Evolutionary conservation across 2,113 vertebrate species (phyloP), one percentile per base, ranked within the genome.

Genomic region (Garra rufa): DNA sequence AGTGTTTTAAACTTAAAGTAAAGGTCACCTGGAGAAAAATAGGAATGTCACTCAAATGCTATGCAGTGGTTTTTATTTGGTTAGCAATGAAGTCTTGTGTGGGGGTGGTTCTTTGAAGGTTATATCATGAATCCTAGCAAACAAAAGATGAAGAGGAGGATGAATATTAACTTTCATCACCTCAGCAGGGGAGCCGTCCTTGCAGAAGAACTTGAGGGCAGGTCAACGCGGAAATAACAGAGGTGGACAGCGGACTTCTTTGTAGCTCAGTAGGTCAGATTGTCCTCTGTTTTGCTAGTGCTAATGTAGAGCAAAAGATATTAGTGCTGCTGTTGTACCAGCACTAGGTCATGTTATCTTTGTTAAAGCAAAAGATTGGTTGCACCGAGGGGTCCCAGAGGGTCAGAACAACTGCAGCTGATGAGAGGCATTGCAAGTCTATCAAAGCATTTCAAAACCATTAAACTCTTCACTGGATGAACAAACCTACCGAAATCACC

Each of bases 91-190:
- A 55, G 9, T 34, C 21, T 77, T 77, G 0, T 34, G 21, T 48
- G 48, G 9, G 9, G 28, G 15, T 52, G 50, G 28, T 76, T 57
- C 19, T 41, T 28, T 76, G 19, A 76, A 76, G 48, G 75, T 77
- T 59, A 77, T 55, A 59, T 77, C 13, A 3, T 59, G 21, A 77
- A 19, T 78, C 13, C 34, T 63, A 26, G 13, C 55, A 63, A 61
- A 78, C 55, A 63, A 41, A 78, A 78, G 55, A 63, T 43, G 24
- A 78, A 44, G n/a, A 61, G 76, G 34, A 44, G 57, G 61, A 78
- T 28, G 7, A 78, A 61, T 26, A 63, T 61, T 9, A 61, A 59
- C 76, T 61, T 38, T 26, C 50, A 57, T 77, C 50, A 43, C 10
- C 30, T 21, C 75, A 59, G 75, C 59, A 67, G 78, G 77, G 38